Base-by-base conservation (phyloP, 2,113 vertebrate species). In the Vanacampus margaritifer region DNA sequence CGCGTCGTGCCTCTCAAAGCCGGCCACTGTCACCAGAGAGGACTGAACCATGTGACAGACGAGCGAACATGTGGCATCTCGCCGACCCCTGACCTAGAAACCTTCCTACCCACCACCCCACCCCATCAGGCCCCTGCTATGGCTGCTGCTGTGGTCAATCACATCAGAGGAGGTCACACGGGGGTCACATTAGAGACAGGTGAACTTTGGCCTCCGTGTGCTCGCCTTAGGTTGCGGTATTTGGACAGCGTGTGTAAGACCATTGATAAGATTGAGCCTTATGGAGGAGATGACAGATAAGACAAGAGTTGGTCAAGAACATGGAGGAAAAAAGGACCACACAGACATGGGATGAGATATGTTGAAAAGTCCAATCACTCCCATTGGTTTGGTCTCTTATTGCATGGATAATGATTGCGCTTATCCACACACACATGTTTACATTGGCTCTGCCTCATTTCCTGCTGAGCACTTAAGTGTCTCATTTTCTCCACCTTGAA, bases 31-130 rank as follows among this genome's bases (percentile, higher is more conserved):
- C 85, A 88, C 68, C 72, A 28, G 73, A 88, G 74, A 19, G 17
- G 64, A 54, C 50, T 14, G 9, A 73, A 62, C 74, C 67, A 51
- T 79, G 84, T 84, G 84, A 88, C 89, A 87, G 85, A 87, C 78
- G 84, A 87, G 50, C 71, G 73, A 89, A 75, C 88, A 89, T 89
- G 89, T 89, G 89, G 87, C 83, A 90, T 89, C 84, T 81, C 68
- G 16, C 37, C 66, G 81, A 87, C 84, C 89, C 69, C 73, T 86
- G 86, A 84, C 86, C 83, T 59, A 59, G 71, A 86, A 79, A 68
- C 81, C 76, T 75, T 76, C 68, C 71, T 19, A 9, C n/a, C n/a
- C n/a, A n/a, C n/a, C n/a, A n/a, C n/a, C 9, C 58, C 23, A n/a
- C 12, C 11, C 60, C 14, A 23, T 24, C 37, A 24, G 21, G 48